A percentile compares a stretch with the other conserved stretches of the same genome.
Evolutionary conservation across 2,113 vertebrate species (phyloP).

Genomic region (Parus major): DNA sequence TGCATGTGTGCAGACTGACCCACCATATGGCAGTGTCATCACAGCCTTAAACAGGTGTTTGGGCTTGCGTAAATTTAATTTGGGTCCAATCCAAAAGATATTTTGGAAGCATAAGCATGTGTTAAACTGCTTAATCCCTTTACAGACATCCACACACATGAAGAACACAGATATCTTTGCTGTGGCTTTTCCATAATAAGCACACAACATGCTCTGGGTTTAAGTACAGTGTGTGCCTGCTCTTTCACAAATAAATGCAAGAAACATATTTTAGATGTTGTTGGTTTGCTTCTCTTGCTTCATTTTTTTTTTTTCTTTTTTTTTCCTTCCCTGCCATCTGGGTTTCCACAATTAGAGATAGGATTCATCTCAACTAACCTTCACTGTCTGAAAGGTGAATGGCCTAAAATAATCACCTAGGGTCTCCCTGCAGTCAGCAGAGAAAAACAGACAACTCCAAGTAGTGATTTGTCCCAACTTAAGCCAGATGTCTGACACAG

Average conservation of each 20-base stretch:
- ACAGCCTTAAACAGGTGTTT: slow-evolving; percentile 43
- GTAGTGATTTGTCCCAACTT: slow-evolving; percentile 53
- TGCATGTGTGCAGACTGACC: slow-evolving; percentile 7
- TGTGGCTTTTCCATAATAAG: background rate
- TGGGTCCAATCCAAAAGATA: slow-evolving; percentile 26
- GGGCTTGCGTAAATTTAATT: slow-evolving; percentile 33
- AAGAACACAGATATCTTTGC: background rate
- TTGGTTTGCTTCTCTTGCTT: background rate
- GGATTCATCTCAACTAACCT: slow-evolving; percentile 67
- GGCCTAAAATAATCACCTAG: slow-evolving; percentile 56
- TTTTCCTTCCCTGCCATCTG: slow-evolving; percentile 6
- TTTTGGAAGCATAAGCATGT: background rate
- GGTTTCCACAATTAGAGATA: slow-evolving; percentile 53
- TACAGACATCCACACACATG: background rate
- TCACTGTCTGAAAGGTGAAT: slow-evolving; percentile 58
- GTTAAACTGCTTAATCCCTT: background rate
- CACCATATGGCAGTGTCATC: slow-evolving; percentile 44
- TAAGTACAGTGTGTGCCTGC: background rate
- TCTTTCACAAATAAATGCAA: background rate
- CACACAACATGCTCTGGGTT: background rate
- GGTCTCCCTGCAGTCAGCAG: slow-evolving; percentile 32
- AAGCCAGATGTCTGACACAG: slow-evolving; percentile 49
- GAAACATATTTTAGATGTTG: background rate
- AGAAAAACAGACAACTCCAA: slow-evolving; percentile 49
- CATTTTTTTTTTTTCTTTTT: background rate